Conservation (phyloP, 2,797 vertebrate species). For the Vultur gryphus region DNA sequence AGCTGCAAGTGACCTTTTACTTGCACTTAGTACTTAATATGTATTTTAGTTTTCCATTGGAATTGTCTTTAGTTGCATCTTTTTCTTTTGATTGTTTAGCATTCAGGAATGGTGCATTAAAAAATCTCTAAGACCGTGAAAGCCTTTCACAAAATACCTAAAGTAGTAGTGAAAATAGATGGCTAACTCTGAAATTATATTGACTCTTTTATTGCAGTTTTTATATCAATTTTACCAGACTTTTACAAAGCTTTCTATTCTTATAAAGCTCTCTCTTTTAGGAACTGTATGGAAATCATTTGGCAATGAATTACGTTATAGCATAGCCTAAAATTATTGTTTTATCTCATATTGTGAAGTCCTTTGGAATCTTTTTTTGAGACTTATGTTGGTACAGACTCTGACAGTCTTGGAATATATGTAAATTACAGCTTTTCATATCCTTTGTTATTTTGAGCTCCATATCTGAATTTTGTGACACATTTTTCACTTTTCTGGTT, state of each 20-base stretch:
- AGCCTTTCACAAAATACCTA: constrained; percentile 26
- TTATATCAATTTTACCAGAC: neutral
- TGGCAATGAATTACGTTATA: neutral
- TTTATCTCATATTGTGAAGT: constrained; percentile 49
- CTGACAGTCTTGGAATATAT: neutral
- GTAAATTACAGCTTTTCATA: neutral
- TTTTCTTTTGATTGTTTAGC: neutral
- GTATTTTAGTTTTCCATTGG: neutral
- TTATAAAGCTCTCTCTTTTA: neutral
- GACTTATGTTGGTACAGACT: neutral
- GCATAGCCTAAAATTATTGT: constrained; percentile 3
- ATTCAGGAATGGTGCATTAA: neutral
- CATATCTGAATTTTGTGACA: neutral
- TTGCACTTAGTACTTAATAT: neutral
- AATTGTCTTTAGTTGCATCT: neutral
- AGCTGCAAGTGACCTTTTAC: neutral
- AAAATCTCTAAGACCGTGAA: neutral
- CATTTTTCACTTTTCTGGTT: constrained; percentile 19
- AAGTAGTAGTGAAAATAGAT: constrained; percentile 22
- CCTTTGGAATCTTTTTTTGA: neutral
- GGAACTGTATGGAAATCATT: constrained; percentile 27
- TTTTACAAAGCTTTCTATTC: constrained; percentile 10
- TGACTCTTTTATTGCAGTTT: constrained; percentile 20
- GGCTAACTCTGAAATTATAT: neutral
- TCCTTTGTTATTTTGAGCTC: constrained; percentile 19